Conservation (phyloP, 2,113 vertebrate species). For the Nipponia nippon region DNA sequence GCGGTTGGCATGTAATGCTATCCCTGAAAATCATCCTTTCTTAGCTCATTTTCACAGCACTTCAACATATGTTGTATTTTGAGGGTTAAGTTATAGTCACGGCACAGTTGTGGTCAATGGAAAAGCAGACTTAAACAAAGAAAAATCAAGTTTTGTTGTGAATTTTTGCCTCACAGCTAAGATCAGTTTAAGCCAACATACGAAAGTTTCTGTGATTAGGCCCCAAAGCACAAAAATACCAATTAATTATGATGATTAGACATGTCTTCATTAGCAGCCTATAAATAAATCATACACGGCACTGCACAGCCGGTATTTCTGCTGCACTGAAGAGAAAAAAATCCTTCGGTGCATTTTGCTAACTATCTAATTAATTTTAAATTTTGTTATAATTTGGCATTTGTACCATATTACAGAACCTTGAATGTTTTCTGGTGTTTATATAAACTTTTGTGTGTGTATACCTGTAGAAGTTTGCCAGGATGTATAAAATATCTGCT, state of each 20-base stretch:
- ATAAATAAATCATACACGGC: conserved; percentile 78
- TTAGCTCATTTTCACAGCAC: not conserved
- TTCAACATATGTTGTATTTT: not conserved
- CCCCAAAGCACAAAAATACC: conserved; percentile 73
- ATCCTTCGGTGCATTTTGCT: conserved; percentile 20
- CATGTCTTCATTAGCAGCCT: conserved; percentile 78
- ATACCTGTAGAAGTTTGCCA: not conserved
- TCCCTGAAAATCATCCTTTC: not conserved
- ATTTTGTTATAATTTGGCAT: conserved; percentile 43
- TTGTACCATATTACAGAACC: conserved; percentile 17
- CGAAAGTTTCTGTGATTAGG: conserved; percentile 69
- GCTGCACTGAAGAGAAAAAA: conserved; percentile 29
- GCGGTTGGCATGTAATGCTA: not conserved
- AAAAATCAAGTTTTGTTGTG: conserved; percentile 1
- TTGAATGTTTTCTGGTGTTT: conserved; percentile 7
- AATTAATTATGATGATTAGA: conserved; percentile 81
- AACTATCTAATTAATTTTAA: conserved; percentile 69
- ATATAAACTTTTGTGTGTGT: not conserved
- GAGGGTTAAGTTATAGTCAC: conserved; percentile 10
- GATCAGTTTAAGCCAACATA: conserved; percentile 46
- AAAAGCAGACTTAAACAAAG: conserved; percentile 28
- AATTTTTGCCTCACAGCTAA: conserved; percentile 45
- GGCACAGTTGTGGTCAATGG: not conserved
- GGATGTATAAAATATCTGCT: not conserved
- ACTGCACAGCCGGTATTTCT: conserved; percentile 56